phyloP scores from a whole-genome alignment of 2,797 vertebrate species.

The Acanthurus tractus region DNA sequence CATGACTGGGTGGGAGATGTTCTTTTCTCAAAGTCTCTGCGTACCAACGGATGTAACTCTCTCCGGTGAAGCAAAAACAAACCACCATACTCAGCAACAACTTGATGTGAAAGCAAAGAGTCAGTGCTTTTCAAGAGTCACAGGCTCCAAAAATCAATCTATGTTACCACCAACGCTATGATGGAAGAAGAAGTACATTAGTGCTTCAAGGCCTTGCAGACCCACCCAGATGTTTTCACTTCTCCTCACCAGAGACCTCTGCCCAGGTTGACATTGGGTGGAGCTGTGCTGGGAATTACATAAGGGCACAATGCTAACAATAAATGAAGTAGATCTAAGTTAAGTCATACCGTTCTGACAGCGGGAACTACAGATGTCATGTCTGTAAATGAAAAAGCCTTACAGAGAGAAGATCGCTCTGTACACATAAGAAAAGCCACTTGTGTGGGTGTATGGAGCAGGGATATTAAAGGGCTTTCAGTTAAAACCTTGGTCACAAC shows the following conservation, averaged over 20 bases:
- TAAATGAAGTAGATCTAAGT: not conserved
- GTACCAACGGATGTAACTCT: conserved; percentile 47
- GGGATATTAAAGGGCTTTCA: not conserved
- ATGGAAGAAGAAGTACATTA: conserved; percentile 43
- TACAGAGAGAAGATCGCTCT: not conserved
- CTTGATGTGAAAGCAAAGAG: conserved; percentile 66
- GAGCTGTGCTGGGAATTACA: conserved; percentile 5
- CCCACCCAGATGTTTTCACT: conserved; percentile 69
- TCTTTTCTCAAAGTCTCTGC: conserved; percentile 45
- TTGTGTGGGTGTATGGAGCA: not conserved
- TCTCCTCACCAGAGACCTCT: conserved; percentile 39
- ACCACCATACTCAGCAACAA: conserved; percentile 68
- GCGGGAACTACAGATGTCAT: conserved; percentile 27
- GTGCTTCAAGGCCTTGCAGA: conserved; percentile 21
- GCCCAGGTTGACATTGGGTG: conserved; percentile 14
- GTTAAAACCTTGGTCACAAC: not conserved
- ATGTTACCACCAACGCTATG: conserved; percentile 52
- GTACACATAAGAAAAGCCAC: conserved; percentile 5
- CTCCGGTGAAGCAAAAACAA: conserved; percentile 38
- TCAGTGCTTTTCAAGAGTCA: conserved; percentile 56
- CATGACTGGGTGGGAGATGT: conserved; percentile 61
- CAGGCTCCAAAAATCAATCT: not conserved
- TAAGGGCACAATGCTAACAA: conserved; percentile 1
- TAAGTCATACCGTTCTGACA: not conserved
- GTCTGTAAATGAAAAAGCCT: not conserved